These are phyloP conservation scores for Halcyon leucocephala DNA, from an alignment of 2,797 vertebrate species.

Conservation along the genomic window DNA sequence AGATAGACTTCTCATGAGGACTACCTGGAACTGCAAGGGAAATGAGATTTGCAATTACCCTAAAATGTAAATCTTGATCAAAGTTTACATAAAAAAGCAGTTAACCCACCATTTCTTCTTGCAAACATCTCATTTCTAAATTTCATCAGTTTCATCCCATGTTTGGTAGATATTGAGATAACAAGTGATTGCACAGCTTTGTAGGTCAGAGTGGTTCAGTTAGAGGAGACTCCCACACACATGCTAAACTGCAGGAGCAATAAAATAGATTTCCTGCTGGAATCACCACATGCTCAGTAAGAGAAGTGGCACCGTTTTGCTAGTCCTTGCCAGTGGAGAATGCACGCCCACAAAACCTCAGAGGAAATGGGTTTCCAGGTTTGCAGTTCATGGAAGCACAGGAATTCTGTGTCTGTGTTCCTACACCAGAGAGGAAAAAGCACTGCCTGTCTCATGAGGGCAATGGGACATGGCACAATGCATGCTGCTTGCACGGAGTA, in stretches of 20 bases:
- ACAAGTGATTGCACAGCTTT: not conserved
- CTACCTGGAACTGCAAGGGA: not conserved
- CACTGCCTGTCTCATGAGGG: rapidly evolving
- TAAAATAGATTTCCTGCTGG: slow-evolving; percentile 41
- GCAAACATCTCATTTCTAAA: not conserved
- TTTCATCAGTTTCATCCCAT: not conserved
- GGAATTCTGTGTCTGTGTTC: not conserved
- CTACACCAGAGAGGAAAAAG: not conserved
- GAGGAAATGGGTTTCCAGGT: not conserved
- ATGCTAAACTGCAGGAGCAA: not conserved
- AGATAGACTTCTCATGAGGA: not conserved
- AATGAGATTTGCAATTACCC: not conserved
- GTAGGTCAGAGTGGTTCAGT: slow-evolving; percentile 12
- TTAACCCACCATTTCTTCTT: not conserved
- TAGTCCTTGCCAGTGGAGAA: not conserved
- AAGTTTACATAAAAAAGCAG: not conserved
- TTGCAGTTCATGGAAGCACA: not conserved
- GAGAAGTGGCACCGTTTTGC: not conserved
- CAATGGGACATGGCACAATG: not conserved
- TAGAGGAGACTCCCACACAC: not conserved
- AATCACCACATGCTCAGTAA: slow-evolving; percentile 17
- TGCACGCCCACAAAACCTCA: not conserved
- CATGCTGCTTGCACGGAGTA: not conserved
- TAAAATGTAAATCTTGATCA: not conserved
- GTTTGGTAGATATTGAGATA: not conserved